Evolutionary conservation across 2,113 vertebrate species (phyloP), one percentile per base, ranked within the genome.

Genomic region (Macquaria australasica): DNA sequence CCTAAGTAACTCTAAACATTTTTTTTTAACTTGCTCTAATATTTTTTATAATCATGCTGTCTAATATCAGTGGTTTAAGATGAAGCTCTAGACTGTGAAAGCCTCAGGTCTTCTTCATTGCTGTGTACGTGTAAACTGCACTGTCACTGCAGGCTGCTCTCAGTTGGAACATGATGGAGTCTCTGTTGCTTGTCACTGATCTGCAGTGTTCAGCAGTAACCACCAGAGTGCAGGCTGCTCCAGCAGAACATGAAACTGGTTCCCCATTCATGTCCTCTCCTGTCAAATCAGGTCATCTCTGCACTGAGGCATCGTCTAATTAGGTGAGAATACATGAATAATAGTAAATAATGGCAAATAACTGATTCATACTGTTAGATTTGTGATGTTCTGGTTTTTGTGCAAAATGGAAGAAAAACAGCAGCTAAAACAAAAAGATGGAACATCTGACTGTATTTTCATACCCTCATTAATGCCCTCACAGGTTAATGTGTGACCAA

Each of bases 181-280:
- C 76, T 31, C 31, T 37, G 70, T 11, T 37, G 41, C 18, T n/a
- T 48, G 58, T 67, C 10, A 14, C 8, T 25, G 43, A 51, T n/a
- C 53, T 91, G 89, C 90, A 91, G 73, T 89, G 68, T 56, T 64
- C 28, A 41, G 3, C 15, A 15, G 69, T 31, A 55, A 75, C 90
- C 93, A 94, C 60, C 73, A 94, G 94, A 87, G 90, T 0, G 87
- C 90, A 93, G 84, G 53, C 62, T 82, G 63, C 73, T 66, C 73
- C 68, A 23, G 55, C 74, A 88, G 9, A 50, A 73, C 50, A 39
- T 21, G 18, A 50, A 28, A 48, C 15, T 6, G n/a, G n/a, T 28
- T 21, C 43, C 16, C 0, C 34, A 56, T 8, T 16, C 60, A 63
- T n/a, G 8, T 37, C 28, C 9, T 25, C 73, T 50, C 20, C n/a